These are phyloP conservation scores for Zeus faber DNA, from an alignment of 2,113 vertebrate genomes.

Conservation along the genomic window DNA sequence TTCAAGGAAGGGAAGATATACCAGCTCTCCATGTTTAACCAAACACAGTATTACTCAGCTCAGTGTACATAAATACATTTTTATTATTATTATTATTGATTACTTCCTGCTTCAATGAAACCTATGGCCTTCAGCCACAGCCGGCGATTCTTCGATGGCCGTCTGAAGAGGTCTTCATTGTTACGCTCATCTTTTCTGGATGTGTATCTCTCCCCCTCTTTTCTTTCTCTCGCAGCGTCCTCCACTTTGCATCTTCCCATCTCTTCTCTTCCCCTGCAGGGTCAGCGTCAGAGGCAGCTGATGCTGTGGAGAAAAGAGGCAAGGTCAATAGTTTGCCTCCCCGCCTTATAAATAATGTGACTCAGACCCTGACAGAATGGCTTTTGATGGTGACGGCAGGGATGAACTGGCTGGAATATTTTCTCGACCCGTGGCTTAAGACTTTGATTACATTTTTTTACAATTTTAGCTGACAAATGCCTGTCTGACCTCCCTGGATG, in stretches of 20 bases:
- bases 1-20: too few species aligned
- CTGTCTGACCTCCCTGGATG: constrained; percentile 46
- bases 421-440: constrained; percentile 29
- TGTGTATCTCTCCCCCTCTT: background rate
- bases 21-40: too few species aligned
- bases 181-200: background rate
- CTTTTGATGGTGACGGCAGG: constrained; percentile 49
- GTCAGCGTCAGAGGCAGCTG: constrained; percentile 51
- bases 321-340: constrained; percentile 70
- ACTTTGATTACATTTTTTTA: constrained; percentile 15
- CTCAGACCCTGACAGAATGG: constrained; percentile 57
- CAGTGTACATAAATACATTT: too few species aligned
- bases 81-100: too few species aligned
- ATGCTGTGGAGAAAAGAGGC: constrained; percentile 39
- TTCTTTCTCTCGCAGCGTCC: background rate
- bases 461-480: constrained; percentile 51
- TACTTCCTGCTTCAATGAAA: too few species aligned
- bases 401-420: constrained; percentile 50
- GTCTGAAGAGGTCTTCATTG: too few species aligned
- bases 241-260: constrained; percentile 8
- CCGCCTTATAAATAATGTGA: constrained; percentile 70
- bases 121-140: too few species aligned
- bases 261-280: constrained; percentile 18
- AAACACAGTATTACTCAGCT: too few species aligned
- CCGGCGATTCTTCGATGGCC: too few species aligned